Conservation (phyloP, 2,113 vertebrate species). For the Cephalopterus ornatus region DNA sequence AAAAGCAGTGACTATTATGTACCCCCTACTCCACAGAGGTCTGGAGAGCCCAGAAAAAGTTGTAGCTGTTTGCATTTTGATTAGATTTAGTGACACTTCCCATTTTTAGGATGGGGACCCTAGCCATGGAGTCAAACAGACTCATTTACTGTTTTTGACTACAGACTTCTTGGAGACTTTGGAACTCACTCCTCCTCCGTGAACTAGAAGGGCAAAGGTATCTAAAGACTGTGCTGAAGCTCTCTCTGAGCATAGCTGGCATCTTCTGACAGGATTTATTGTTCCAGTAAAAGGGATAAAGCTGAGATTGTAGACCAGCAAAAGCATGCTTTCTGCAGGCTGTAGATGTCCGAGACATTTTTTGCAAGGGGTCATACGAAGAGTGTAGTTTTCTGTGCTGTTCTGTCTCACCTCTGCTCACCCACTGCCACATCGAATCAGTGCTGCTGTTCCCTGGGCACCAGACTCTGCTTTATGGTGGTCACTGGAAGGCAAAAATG, state of each 20-base stretch:
- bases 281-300: neutral
- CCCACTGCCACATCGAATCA: conserved; percentile 27
- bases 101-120: neutral
- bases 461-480: neutral
- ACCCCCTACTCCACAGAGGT: neutral
- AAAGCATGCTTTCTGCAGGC: neutral
- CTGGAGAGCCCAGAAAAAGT: neutral
- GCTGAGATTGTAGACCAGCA: neutral
- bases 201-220: neutral
- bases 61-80: neutral
- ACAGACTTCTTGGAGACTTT: neutral
- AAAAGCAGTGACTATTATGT: neutral
- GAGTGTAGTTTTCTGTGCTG: neutral
- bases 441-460: neutral
- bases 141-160: neutral
- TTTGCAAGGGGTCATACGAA: neutral
- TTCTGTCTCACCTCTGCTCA: conserved; percentile 12
- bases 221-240: neutral
- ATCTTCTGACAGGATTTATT: neutral
- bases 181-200: neutral
- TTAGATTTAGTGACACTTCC: neutral
- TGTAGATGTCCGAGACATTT: neutral
- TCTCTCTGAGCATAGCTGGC: neutral
- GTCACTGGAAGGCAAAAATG: conserved; percentile 17
- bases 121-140: neutral